A percentile compares a stretch with the other conserved stretches of the same genome.
Conservation (phyloP, 2,888 invertebrate genomes). For the Aphrophora alni region DNA sequence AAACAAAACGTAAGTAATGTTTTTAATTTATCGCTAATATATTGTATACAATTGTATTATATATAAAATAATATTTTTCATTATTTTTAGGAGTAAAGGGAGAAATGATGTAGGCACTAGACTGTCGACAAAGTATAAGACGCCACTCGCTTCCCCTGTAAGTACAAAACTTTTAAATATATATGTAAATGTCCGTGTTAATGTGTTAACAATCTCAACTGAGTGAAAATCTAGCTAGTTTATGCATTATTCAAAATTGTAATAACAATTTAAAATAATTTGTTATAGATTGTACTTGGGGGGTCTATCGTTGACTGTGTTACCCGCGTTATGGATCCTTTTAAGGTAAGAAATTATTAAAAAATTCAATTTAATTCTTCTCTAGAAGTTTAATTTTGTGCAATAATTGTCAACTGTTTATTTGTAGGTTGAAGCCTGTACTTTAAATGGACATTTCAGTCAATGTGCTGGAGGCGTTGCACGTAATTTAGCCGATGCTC, state of each 20-base stretch:
- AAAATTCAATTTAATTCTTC: no score
- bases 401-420: no score
- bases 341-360: slow-evolving; percentile 69
- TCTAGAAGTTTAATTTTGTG: no score
- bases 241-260: no score
- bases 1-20: slow-evolving; percentile 33
- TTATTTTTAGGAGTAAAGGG: not conserved
- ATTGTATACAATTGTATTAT: no score
- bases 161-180: not conserved
- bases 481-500: slow-evolving; percentile 87
- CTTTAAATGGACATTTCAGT: slow-evolving; percentile 69
- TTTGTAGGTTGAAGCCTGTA: slow-evolving; percentile 78
- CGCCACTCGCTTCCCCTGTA: not conserved
- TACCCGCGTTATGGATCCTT: slow-evolving; percentile 66
- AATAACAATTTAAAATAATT: not conserved
- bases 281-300: slow-evolving; percentile 69
- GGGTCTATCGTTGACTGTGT: slow-evolving; percentile 79
- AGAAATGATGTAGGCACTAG: slow-evolving; percentile 11
- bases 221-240: no score
- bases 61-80: slow-evolving; percentile 12
- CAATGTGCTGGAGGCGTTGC: slow-evolving; percentile 88
- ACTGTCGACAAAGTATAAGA: not conserved
- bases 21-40: no score
- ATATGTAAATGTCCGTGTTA: no score
- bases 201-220: no score